Evolutionary conservation across 1,140 invertebrate species (phyloP).

Genomic region (Drosophila eugracilis): DNA sequence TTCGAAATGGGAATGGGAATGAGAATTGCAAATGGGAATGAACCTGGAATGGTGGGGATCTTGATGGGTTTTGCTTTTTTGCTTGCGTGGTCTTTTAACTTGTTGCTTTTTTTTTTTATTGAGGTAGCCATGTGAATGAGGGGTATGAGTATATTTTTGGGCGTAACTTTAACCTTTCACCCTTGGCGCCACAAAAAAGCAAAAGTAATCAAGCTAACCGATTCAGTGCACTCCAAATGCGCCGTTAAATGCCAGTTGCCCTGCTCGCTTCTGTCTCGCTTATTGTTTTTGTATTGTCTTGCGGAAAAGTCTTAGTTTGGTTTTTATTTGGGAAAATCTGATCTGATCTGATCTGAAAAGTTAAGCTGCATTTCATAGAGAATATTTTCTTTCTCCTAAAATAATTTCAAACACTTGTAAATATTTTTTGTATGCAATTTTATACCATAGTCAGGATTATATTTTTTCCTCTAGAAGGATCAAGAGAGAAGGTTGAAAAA

Average conservation of each 20-base stretch:
- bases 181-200: constrained; percentile 55
- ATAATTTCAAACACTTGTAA: neutral
- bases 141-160: neutral
- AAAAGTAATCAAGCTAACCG: constrained; percentile 72
- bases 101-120: constrained; percentile 68
- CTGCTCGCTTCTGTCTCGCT: neutral
- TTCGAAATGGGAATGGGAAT: neutral
- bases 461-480: constrained; percentile 1
- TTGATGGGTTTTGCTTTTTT: constrained; percentile 46
- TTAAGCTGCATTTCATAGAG: no score
- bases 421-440: constrained; percentile 13
- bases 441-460: constrained; percentile 22
- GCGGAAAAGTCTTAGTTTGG: neutral
- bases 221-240: constrained; percentile 71
- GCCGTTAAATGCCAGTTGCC: constrained; percentile 16
- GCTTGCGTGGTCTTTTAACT: constrained; percentile 58
- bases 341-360: no score
- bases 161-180: constrained; percentile 60
- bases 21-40: neutral
- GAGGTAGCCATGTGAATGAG: constrained; percentile 21
- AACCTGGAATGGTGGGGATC: constrained; percentile 13
- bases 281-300: neutral
- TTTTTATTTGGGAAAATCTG: no score
- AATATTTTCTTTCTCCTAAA: neutral
- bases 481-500: neutral